Evolutionary conservation across 2,797 vertebrate species (phyloP).

Genomic region (Sebastolobus alascanus): DNA sequence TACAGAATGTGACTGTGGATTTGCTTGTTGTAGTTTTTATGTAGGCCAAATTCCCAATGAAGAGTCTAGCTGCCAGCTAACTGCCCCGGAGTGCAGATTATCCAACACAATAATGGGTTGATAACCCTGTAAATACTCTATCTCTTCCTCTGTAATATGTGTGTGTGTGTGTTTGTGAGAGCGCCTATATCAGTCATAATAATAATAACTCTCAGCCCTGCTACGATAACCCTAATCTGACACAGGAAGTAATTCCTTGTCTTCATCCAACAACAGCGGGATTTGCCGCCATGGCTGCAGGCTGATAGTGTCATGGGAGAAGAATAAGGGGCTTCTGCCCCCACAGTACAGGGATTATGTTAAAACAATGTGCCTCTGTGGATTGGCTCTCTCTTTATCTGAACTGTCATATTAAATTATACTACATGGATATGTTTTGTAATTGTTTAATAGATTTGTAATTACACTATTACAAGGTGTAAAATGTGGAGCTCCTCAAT

Average conservation of each 20-base stretch:
- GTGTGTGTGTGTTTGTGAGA: not conserved
- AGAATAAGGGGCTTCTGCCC: constrained; percentile 71
- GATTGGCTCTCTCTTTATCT: constrained; percentile 62
- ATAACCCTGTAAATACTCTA: constrained; percentile 68
- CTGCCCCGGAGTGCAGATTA: constrained; percentile 69
- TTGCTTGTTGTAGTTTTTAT: constrained; percentile 58
- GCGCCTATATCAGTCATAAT: constrained; percentile 72
- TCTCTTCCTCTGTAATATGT: constrained; percentile 24
- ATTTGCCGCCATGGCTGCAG: constrained; percentile 74
- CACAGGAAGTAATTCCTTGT: constrained; percentile 82
- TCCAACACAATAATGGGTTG: constrained; percentile 62
- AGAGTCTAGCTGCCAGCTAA: constrained; percentile 60
- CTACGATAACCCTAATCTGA: constrained; percentile 80
- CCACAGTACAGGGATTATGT: constrained; percentile 67
- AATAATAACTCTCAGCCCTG: constrained; percentile 77
- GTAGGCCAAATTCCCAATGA: constrained; percentile 62
- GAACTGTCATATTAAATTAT: constrained; percentile 64
- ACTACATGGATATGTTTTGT: constrained; percentile 45
- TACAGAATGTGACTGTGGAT: constrained; percentile 26
- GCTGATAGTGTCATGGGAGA: constrained; percentile 72
- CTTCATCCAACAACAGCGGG: constrained; percentile 75
- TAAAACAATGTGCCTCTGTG: constrained; percentile 60
- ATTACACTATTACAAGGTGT: constrained; percentile 68
- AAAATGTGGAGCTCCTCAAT: constrained; percentile 29
- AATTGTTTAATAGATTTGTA: constrained; percentile 72